Percentiles rank a stretch among this genome's conserved stretches.
Evolutionary conservation across 2,797 vertebrate species (phyloP).

Genomic region (Gobio occitaniae): DNA sequence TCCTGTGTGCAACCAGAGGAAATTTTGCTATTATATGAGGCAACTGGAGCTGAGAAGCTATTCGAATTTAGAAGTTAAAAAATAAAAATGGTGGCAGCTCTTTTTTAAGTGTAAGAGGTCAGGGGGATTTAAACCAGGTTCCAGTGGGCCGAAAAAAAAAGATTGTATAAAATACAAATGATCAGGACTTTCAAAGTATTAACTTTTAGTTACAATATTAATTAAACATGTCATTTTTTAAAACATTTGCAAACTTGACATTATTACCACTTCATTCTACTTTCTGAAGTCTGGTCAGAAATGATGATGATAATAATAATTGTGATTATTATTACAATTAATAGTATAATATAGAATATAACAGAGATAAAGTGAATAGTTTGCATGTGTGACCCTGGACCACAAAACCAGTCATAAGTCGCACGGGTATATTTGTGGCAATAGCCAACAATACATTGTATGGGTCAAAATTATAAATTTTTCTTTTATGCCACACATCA

Average conservation of each 20-base stretch:
- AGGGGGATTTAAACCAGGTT: background rate
- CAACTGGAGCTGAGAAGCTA: conserved; percentile 7
- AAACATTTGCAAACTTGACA: background rate
- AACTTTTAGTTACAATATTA: background rate
- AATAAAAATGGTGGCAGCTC: background rate
- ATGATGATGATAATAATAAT: background rate
- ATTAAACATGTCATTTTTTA: background rate
- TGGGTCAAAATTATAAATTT: no score
- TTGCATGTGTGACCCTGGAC: background rate
- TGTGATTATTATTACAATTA: background rate
- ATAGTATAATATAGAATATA: background rate
- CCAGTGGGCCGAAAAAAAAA: background rate
- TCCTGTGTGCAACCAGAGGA: conserved; percentile 7
- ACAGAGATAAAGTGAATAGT: background rate
- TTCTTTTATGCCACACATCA: no score
- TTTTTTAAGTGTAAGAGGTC: background rate
- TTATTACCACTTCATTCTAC: background rate
- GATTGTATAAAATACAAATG: background rate
- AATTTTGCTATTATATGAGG: conserved; percentile 21
- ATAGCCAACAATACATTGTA: no score
- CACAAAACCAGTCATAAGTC: no score
- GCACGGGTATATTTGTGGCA: no score
- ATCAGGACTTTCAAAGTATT: background rate
- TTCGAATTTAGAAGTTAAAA: background rate
- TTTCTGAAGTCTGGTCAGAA: background rate